These are phyloP conservation scores for Bombycilla garrulus DNA, from an alignment of 2,113 vertebrate genomes.

Conservation along the genomic window DNA sequence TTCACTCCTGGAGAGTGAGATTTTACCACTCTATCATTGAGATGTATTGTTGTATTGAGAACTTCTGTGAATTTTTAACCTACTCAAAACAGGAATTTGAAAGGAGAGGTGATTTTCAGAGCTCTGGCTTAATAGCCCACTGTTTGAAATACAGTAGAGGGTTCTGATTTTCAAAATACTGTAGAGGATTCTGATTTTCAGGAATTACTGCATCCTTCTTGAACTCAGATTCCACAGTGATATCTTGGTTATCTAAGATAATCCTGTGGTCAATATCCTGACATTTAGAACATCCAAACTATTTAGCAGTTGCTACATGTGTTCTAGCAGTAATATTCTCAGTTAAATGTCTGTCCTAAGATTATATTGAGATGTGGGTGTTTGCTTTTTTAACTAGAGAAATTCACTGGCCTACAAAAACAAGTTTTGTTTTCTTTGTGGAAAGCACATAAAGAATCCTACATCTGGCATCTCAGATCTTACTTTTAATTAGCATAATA, in stretches of 20 bases:
- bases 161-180: not conserved
- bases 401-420: not conserved
- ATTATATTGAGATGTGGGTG: not conserved
- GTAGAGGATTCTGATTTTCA: not conserved
- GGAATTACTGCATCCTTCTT: not conserved
- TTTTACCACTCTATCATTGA: not conserved
- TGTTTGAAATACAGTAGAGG: not conserved
- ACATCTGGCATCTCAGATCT: not conserved
- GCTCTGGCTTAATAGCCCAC: not conserved
- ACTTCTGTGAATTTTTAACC: not conserved
- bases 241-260: not conserved
- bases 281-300: not conserved
- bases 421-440: not conserved
- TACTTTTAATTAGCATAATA: slow-evolving; percentile 4
- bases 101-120: not conserved
- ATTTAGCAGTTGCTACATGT: not conserved
- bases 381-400: not conserved
- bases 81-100: not conserved
- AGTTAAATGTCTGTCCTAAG: not conserved
- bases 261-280: not conserved
- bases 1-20: not conserved
- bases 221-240: not conserved
- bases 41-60: not conserved
- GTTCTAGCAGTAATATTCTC: not conserved
- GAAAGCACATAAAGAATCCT: not conserved